These are phyloP conservation scores for Calosoma granatense DNA, from an alignment of 1,140 invertebrate genomes.

Conservation along the genomic window DNA sequence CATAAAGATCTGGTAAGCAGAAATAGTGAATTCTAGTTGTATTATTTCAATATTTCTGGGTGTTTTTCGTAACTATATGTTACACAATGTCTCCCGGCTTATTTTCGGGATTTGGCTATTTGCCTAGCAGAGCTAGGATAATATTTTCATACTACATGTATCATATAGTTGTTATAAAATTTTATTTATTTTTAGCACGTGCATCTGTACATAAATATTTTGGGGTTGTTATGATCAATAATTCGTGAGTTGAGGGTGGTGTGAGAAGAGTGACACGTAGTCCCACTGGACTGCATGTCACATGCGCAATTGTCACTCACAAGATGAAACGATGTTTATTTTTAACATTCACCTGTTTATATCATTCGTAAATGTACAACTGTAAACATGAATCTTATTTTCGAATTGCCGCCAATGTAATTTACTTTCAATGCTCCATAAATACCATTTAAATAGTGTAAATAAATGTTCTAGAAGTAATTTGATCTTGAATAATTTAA, in stretches of 20 bases:
- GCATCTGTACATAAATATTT: neutral
- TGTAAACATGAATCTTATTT: too few relatives aligned
- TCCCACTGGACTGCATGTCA: neutral
- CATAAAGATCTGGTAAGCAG: slow-evolving; percentile 90
- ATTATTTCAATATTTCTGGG: slow-evolving; percentile 11
- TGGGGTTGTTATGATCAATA: neutral
- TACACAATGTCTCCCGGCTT: neutral
- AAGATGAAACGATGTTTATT: neutral
- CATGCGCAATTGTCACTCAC: neutral
- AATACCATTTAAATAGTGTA: too few relatives aligned
- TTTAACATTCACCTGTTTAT: neutral
- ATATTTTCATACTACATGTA: neutral
- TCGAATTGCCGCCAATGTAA: too few relatives aligned
- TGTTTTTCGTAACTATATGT: slow-evolving; percentile 19
- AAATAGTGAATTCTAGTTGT: slow-evolving; percentile 1
- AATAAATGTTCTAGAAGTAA: too few relatives aligned
- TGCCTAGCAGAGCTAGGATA: slow-evolving; percentile 35
- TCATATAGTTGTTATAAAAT: neutral
- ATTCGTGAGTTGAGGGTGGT: neutral
- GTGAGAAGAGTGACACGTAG: neutral
- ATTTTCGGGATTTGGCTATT: slow-evolving; percentile 45
- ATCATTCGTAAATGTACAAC: too few relatives aligned
- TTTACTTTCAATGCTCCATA: too few relatives aligned
- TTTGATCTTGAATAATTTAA: too few relatives aligned
- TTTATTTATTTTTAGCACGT: neutral